Conservation (phyloP, 1,140 invertebrate species). For the Sitodiplosis mosellana region DNA sequence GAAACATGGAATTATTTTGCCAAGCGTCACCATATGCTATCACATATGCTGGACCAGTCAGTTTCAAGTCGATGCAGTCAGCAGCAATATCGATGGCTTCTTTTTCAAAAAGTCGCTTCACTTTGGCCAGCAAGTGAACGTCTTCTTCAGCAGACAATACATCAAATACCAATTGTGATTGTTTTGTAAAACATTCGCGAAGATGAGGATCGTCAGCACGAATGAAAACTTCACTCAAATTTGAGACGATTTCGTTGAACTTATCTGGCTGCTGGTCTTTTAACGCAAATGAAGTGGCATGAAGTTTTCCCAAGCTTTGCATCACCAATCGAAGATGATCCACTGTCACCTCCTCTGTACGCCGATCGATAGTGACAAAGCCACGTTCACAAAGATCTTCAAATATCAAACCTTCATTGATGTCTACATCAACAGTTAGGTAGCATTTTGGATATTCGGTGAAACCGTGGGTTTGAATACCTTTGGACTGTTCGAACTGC, state of each 20-base stretch:
- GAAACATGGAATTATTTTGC: conserved; percentile 21
- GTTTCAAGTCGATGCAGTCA: not conserved
- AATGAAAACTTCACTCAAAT: conserved; percentile 5
- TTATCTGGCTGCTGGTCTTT: conserved; percentile 13
- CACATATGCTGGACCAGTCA: not conserved
- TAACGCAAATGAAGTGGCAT: conserved; percentile 23
- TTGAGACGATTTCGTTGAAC: conserved; percentile 9
- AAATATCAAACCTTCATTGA: conserved; percentile 20
- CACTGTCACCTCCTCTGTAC: conserved; percentile 18
- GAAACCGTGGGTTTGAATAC: conserved; percentile 7
- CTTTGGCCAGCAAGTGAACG: not conserved
- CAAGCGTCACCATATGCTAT: conserved; percentile 6
- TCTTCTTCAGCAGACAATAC: not conserved
- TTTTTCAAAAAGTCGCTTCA: not conserved
- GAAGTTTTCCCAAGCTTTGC: conserved; percentile 21
- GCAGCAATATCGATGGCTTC: not conserved
- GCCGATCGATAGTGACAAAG: conserved; percentile 15
- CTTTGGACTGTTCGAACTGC: conserved; percentile 9
- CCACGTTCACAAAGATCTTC: conserved; percentile 23
- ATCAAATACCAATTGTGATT: not conserved
- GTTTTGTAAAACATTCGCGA: not conserved
- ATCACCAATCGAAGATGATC: conserved; percentile 18
- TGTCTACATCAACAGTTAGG: conserved; percentile 9
- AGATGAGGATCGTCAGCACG: not conserved
- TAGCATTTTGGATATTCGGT: conserved; percentile 10